Evolutionary conservation across 2,888 invertebrate genomes (phyloP).

Genomic region (Petrolisthes manimaculis): DNA sequence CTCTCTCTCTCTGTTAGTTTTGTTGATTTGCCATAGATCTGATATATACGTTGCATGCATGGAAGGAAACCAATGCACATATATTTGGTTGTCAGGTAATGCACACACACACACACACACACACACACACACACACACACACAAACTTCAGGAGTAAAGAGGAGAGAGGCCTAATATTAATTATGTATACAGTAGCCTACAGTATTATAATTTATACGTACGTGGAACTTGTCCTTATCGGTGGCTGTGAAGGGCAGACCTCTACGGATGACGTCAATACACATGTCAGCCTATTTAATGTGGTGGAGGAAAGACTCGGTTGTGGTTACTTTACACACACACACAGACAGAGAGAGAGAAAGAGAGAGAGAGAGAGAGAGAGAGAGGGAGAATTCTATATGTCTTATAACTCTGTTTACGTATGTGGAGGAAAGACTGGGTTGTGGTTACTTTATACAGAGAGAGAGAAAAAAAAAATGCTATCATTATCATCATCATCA

Average conservation of each 20-base stretch:
- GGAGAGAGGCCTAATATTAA: neutral
- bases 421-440: too few relatives aligned
- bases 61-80: too few relatives aligned
- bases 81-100: neutral
- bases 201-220: slow-evolving; percentile 15
- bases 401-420: too few relatives aligned
- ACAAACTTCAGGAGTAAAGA: neutral
- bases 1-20: neutral
- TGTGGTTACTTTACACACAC: too few relatives aligned
- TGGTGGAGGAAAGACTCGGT: too few relatives aligned
- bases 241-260: slow-evolving; percentile 47
- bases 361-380: neutral
- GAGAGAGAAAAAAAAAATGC: too few relatives aligned
- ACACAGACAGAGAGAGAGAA: too few relatives aligned
- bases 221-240: slow-evolving; percentile 47
- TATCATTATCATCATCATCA: too few relatives aligned
- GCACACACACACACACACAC: neutral
- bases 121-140: neutral
- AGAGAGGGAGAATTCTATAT: neutral
- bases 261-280: slow-evolving; percentile 40
- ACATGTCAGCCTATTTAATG: neutral
- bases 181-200: neutral
- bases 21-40: too few relatives aligned
- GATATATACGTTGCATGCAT: neutral
- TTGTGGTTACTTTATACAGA: too few relatives aligned